Percentiles rank a stretch among this genome's conserved stretches.
Conservation (phyloP, 2,797 vertebrate genomes). For the Pangasius larnaudii region DNA sequence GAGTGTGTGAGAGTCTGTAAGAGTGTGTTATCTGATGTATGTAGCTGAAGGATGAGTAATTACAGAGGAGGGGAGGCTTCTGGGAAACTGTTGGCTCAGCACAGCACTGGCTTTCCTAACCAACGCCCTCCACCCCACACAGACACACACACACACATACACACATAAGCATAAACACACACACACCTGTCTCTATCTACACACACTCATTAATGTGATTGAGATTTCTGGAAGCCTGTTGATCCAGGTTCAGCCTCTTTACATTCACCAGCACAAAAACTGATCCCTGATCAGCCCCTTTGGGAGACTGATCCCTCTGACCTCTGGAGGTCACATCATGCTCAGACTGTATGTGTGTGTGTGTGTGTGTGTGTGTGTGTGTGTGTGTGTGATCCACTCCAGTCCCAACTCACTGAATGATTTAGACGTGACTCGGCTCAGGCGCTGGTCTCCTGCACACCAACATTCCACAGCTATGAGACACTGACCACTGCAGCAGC, state of each 20-base stretch:
- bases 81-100: conserved; percentile 32
- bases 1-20: neutral
- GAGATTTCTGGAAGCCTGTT: neutral
- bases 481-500: neutral
- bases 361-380: neutral
- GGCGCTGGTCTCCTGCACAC: conserved; percentile 15
- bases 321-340: neutral
- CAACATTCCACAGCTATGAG: conserved; percentile 44
- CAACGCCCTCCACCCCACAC: neutral
- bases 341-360: neutral
- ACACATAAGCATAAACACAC: neutral
- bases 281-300: neutral
- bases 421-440: conserved; percentile 7
- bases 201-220: conserved; percentile 10
- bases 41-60: conserved; percentile 30
- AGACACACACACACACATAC: neutral
- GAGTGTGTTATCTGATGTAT: conserved; percentile 33
- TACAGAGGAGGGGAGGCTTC: conserved; percentile 15
- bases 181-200: neutral
- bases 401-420: conserved; percentile 23
- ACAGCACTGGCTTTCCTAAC: conserved; percentile 17
- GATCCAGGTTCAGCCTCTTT: neutral
- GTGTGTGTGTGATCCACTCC: neutral
- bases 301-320: neutral
- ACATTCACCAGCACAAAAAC: neutral